Base-by-base conservation (phyloP, 2,113 vertebrate species). In the Serilophus lunatus region DNA sequence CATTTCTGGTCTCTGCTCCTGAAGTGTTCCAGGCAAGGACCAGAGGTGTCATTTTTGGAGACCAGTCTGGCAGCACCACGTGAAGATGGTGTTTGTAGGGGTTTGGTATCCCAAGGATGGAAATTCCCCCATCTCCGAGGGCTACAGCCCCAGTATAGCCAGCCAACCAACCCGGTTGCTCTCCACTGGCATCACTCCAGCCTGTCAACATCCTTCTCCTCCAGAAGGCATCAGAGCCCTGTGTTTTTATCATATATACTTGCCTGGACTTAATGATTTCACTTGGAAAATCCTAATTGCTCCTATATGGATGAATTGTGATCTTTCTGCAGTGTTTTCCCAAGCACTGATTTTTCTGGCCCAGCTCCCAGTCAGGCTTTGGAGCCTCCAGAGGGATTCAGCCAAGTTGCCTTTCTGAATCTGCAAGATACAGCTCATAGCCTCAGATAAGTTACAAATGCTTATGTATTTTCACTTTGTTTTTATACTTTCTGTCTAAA, bases 361-460 rank as follows among this genome's bases (percentile, higher is more conserved):
- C 56, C 60, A 64, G 69, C 60, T 96, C 96, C 76, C 76, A 86
- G 80, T 38, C 76, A 84, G 51, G 75, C 71, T 88, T 92, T 88
- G 45, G 71, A 6, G 3, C 26, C 79, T 92, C 51, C 33, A 50
- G 70, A 92, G 79, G 71, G 71, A 88, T 59, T 83, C 66, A 61
- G 59, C 82, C 85, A 93, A 88, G 66, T 63, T 94, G 85, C 88
- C 68, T 90, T 61, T 71, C 76, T 81, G 88, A 83, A 83, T 77
- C 80, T 59, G 54, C 50, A 59, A 59, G 91, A 96, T 81, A 91
- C 18, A 74, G 79, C 71, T 81, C 29, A 1, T 59, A 92, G 64
- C 64, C 86, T 91, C 65, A 59, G 71, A 91, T 92, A 88, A 95
- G 51, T 87, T 76, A 90, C 33, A 91, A 88, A 91, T 0, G 0